Evolutionary conservation across 2,113 vertebrate genomes (phyloP).

Genomic region (Phalacrocorax aristotelis): DNA sequence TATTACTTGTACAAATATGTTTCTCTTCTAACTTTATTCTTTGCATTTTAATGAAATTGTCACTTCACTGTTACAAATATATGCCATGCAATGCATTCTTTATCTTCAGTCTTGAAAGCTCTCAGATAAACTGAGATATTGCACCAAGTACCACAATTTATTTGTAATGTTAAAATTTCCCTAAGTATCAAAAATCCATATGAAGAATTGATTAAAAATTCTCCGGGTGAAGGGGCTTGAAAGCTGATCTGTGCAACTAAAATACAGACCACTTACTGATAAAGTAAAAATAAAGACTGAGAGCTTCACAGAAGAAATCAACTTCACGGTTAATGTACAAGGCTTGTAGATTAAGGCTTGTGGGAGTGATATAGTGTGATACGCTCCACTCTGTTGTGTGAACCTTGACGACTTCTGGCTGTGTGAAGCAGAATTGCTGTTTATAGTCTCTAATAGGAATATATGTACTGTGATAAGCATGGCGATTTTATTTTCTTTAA

Average conservation of each 20-base stretch:
- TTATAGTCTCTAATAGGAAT: neutral
- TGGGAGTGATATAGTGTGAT: neutral
- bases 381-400: neutral
- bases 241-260: neutral
- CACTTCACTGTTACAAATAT: neutral
- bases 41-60: neutral
- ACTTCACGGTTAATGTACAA: neutral
- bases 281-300: neutral
- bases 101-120: neutral
- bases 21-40: neutral
- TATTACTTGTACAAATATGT: neutral
- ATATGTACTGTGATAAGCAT: neutral
- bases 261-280: neutral
- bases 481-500: neutral
- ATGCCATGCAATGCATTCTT: neutral
- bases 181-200: neutral
- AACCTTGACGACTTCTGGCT: neutral
- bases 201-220: neutral
- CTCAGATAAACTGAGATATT: neutral
- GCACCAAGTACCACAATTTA: neutral
- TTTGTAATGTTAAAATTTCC: neutral
- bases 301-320: neutral
- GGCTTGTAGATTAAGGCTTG: neutral
- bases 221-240: neutral
- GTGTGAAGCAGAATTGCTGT: neutral